phyloP scores from a whole-genome alignment of 2,888 invertebrate species.

The Xylophagus ater region DNA sequence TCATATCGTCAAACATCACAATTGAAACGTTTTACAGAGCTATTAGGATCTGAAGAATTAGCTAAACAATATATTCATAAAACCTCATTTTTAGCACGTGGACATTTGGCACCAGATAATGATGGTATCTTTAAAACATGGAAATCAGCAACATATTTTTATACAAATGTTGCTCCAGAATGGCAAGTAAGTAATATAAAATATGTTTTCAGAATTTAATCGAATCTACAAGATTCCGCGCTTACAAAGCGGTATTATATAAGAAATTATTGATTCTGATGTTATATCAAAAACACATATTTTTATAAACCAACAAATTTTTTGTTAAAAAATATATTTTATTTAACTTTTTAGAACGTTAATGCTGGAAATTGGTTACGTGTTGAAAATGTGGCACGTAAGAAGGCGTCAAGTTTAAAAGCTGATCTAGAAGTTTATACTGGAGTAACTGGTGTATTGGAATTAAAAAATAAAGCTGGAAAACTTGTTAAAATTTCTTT shows the following conservation, averaged over 20 bases:
- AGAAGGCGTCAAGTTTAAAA: constrained; percentile 28
- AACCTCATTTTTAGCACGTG: constrained; percentile 36
- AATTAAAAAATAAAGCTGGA: constrained; percentile 30
- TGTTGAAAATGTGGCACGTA: constrained; percentile 35
- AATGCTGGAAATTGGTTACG: constrained; percentile 41
- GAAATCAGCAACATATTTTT: constrained; percentile 43
- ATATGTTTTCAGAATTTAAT: no score
- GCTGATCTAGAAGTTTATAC: constrained; percentile 35
- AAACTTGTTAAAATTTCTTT: constrained; percentile 32
- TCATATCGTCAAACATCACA: no score
- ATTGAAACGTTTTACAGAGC: constrained; percentile 28
- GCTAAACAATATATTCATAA: constrained; percentile 31
- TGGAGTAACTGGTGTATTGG: constrained; percentile 35
- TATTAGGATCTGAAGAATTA: constrained; percentile 28
- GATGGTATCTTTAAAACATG: constrained; percentile 42
- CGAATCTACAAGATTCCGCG: no score
- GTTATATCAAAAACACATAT: no score
- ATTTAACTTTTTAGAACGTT: constrained; percentile 18
- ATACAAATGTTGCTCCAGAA: constrained; percentile 42
- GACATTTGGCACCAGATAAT: constrained; percentile 43
- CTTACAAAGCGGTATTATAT: no score
- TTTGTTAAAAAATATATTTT: constrained; percentile 2
- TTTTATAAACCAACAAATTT: no score
- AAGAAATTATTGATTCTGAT: no score
- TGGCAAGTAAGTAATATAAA: constrained; percentile 19